Base-by-base conservation (phyloP, 2,113 vertebrate species). In the Ploceus nigricollis region DNA sequence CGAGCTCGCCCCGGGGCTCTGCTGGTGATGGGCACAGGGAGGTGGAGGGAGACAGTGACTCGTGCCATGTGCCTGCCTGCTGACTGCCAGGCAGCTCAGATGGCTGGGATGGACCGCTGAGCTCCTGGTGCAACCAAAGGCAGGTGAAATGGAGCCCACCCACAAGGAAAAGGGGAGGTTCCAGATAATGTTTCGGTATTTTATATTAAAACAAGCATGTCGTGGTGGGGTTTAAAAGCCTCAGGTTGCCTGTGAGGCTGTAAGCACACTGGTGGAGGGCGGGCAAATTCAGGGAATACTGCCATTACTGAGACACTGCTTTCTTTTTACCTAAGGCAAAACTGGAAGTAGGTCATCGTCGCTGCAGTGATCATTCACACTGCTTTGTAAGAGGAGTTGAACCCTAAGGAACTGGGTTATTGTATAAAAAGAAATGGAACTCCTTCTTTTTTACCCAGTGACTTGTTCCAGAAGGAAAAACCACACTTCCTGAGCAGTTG, bases 271-370 rank as follows among this genome's bases (percentile, higher is more conserved):
- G 25, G 53, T 37, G 28, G 39, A 86, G 63, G 50, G 56, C 31
- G 13, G 69, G n/a, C 45, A 80, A 75, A 64, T 86, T 75, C 64
- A 93, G 82, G 64, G 88, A 94, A 90, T 80, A 60, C 71, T 86
- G 64, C 60, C 83, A 24, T 71, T 89, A 63, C 24, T 1, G 1
- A 86, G 54, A 70, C 70, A 86, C 80, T 77, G 47, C 58, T 54
- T 86, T 70, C 78, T 68, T 51, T 18, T 90, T 75, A 90, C 90
- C 79, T 71, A 87, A 89, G 85, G 76, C 90, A 83, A 94, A 96
- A 89, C 64, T 90, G 48, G 82, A 95, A 95, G 51, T 86, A 93
- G 95, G 90, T 95, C 82, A 90, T 78, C 64, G 73, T 80, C 56
- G 25, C n/a, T 71, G 71, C 79, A 78, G 37, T 56, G 51, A 77